Percentiles rank a stretch among this genome's conserved stretches.
phyloP scores from a whole-genome alignment of 2,888 invertebrate genomes.

The Macrosoma leucophasiata region DNA sequence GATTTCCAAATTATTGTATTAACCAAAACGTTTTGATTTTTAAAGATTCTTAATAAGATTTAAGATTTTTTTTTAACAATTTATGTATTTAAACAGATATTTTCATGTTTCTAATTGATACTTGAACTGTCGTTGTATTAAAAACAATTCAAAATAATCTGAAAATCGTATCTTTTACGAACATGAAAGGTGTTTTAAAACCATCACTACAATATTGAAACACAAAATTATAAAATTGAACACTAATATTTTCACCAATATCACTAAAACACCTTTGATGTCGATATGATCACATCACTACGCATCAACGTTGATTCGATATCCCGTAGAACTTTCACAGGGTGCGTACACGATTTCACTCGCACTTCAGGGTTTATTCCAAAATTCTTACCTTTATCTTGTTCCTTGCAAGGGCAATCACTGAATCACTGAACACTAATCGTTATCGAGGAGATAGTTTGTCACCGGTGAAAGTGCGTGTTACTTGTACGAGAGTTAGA shows the following conservation, averaged over 20 bases:
- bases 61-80: too few relatives aligned
- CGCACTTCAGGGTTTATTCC: conserved; percentile 28
- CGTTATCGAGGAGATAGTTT: conserved; percentile 42
- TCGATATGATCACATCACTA: conserved; percentile 14
- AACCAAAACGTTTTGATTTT: conserved; percentile 10
- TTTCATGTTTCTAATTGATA: too few relatives aligned
- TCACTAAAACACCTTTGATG: conserved; percentile 29
- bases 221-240: not conserved
- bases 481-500: conserved; percentile 60
- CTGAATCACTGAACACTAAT: conserved; percentile 60
- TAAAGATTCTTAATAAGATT: too few relatives aligned
- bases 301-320: conserved; percentile 13
- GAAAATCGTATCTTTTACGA: conserved; percentile 20
- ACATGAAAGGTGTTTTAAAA: conserved; percentile 15
- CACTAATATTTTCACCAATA: conserved; percentile 8
- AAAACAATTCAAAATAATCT: too few relatives aligned
- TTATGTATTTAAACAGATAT: too few relatives aligned
- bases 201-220: conserved; percentile 11
- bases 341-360: conserved; percentile 35
- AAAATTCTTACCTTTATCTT: conserved; percentile 59
- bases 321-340: conserved; percentile 31
- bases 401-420: conserved; percentile 46
- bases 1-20: not conserved
- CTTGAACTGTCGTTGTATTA: too few relatives aligned
- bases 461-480: conserved; percentile 71